Evolutionary conservation across 2,888 invertebrate genomes (phyloP).

Genomic region (Athrips mouffetella): DNA sequence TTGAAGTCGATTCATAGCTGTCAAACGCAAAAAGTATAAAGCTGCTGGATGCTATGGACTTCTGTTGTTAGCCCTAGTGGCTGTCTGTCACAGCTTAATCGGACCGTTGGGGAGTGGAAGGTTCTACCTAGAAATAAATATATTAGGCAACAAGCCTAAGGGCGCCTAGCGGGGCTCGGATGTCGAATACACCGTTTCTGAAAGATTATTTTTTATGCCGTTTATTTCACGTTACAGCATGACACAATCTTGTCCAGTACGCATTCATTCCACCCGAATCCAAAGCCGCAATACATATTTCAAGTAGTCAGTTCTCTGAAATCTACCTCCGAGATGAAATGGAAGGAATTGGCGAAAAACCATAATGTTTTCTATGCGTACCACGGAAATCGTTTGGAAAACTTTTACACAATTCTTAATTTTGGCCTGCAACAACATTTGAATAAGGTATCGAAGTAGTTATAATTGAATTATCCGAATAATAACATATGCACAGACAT

Average conservation of each 20-base stretch:
- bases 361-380: conserved; percentile 83
- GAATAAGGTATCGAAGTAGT: no score
- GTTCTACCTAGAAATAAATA: no score
- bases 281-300: conserved; percentile 82
- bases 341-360: conserved; percentile 75
- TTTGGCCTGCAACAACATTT: conserved; percentile 87
- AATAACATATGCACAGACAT: no score
- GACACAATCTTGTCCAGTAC: conserved; percentile 74
- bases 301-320: conserved; percentile 79
- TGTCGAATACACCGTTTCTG: not conserved
- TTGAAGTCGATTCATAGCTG: no score
- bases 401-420: conserved; percentile 88
- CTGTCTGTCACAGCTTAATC: no score
- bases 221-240: conserved; percentile 53
- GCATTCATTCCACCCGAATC: conserved; percentile 57
- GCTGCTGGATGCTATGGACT: no score
- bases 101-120: no score
- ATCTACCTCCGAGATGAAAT: conserved; percentile 77
- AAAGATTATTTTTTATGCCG: not conserved
- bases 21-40: no score
- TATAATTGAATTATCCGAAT: no score
- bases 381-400: conserved; percentile 89
- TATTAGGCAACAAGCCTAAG: no score
- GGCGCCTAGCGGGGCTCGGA: no score
- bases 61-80: no score